Conservation (phyloP, 2,113 vertebrate genomes). For the Tympanuchus pallidicinctus region DNA sequence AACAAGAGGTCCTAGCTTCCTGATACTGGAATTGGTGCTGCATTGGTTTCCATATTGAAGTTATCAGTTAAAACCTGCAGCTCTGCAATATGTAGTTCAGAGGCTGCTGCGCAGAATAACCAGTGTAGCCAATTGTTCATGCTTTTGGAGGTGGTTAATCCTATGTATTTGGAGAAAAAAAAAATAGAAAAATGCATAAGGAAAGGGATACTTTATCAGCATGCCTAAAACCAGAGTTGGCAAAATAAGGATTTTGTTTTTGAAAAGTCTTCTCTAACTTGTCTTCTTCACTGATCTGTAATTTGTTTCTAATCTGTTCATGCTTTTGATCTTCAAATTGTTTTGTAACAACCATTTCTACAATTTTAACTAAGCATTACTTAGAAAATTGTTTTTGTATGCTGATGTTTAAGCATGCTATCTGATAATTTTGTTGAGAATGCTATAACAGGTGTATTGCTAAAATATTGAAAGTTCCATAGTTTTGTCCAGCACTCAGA, state of each 20-base stretch:
- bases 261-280: neutral
- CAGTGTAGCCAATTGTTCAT: fast-evolving
- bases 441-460: neutral
- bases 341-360: neutral
- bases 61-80: neutral
- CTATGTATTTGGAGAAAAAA: neutral
- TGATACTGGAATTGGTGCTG: neutral
- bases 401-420: neutral
- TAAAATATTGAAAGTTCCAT: neutral
- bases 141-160: neutral
- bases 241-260: neutral
- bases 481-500: neutral
- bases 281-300: neutral
- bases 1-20: neutral
- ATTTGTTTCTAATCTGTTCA: neutral
- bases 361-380: neutral
- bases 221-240: neutral
- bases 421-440: neutral
- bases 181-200: neutral
- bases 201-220: neutral
- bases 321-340: neutral
- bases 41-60: neutral
- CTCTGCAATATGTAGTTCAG: neutral
- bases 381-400: neutral
- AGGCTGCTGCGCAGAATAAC: neutral